phyloP scores from a whole-genome alignment of 2,888 invertebrate species.

The Zygogramma bicolorata region DNA sequence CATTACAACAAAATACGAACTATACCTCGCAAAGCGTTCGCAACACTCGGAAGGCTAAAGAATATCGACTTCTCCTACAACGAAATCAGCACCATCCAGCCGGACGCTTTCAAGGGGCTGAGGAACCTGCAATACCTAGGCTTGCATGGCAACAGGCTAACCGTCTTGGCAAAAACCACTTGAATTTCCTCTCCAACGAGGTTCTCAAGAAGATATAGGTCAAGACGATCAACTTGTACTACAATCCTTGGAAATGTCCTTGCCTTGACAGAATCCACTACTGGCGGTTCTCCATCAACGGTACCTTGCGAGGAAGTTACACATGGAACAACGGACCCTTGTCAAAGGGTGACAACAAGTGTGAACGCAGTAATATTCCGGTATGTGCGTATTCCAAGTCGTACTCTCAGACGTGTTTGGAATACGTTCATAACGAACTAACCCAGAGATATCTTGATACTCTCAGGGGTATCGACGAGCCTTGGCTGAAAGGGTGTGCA shows the following conservation, averaged over 20 bases:
- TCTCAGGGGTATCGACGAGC: neutral
- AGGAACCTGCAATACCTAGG: neutral
- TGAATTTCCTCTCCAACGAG: constrained; percentile 50
- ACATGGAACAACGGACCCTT: too few species aligned
- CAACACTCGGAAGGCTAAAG: constrained; percentile 38
- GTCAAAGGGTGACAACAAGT: too few species aligned
- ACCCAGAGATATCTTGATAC: constrained; percentile 8
- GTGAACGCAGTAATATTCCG: neutral
- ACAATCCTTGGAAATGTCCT: constrained; percentile 55
- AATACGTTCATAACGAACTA: constrained; percentile 36
- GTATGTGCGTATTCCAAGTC: constrained; percentile 10
- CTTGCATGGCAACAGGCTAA: constrained; percentile 24
- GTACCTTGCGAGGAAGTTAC: too few species aligned
- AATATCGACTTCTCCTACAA: constrained; percentile 48
- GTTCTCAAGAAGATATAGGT: constrained; percentile 45
- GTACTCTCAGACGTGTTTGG: constrained; percentile 38
- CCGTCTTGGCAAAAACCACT: constrained; percentile 38
- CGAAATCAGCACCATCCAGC: constrained; percentile 38
- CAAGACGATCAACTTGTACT: constrained; percentile 39
- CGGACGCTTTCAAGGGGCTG: neutral
- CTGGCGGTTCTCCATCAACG: constrained; percentile 37
- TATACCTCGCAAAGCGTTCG: constrained; percentile 46
- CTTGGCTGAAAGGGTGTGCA: neutral
- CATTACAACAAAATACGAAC: constrained; percentile 44
- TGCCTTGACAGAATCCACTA: constrained; percentile 48